Evolutionary conservation across 2,113 vertebrate genomes (phyloP), one percentile per base, ranked within the genome.

Genomic region (Gadus macrocephalus): DNA sequence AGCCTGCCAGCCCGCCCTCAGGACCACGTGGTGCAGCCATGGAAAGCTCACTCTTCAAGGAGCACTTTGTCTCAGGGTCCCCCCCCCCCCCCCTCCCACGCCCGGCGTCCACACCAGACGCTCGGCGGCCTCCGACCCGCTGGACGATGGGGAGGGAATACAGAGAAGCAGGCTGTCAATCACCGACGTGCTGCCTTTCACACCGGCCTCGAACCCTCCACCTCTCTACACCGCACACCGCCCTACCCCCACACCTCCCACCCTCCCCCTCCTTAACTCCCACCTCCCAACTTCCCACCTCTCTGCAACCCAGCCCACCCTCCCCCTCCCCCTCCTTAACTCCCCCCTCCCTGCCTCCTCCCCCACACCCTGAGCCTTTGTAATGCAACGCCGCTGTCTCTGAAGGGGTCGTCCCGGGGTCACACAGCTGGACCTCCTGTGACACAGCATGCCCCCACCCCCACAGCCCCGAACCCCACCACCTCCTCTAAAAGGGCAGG

Each of bases 1-100:
- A 86, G 70, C 35, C 79, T 78, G 82, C 86, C 84, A 88, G 78
- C 72, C 63, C 6, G 14, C 67, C 75, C 81, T 81, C 82, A 75
- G 78, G 42, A 68, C 35, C 2, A 38, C 62, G 73, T 82, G 72
- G 65, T 4, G 71, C 62, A 49, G 42, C 42, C 42, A 27, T 84
- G 72, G 81, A 89, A 86, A 86, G 76, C 53, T 74, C 73, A 69
- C 81, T 78, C 74, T 87, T 85, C 81, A 74, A 85, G 78, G 22
- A 75, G 66, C 76, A 85, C 83, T 88, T 88, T 85, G 84, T 83
- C 83, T 79, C 78, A 75, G 80, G 86, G n/a, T n/a, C n/a, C n/a
- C n/a, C 58, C 63, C 67, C 67, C 77, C 80, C 81, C 82, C 77
- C 76, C 31, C 31, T 68, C 58, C 62, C 66, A 64, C 77, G 82